phyloP scores from a whole-genome alignment of 2,113 vertebrate genomes.

The Regulus satrapa region DNA sequence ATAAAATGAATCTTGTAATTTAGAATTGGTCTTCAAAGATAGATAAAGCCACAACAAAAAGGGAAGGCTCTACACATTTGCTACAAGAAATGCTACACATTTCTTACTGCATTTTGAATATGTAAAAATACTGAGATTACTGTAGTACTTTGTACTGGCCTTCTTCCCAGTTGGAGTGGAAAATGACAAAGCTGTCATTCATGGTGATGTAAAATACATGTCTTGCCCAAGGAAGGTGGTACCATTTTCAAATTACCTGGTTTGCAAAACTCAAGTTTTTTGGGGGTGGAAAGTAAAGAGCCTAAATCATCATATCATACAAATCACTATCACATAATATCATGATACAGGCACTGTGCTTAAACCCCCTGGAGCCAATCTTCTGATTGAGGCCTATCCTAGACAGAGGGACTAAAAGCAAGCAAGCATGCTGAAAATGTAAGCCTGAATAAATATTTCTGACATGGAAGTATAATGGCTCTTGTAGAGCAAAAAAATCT shows the following conservation, averaged over 20 bases:
- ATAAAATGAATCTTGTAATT: neutral
- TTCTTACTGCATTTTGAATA: neutral
- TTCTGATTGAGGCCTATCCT: neutral
- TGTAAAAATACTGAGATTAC: neutral
- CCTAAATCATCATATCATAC: neutral
- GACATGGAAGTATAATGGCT: neutral
- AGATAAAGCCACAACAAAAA: neutral
- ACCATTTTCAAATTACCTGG: neutral
- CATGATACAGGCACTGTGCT: neutral
- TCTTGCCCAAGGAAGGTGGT: neutral
- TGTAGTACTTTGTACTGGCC: neutral
- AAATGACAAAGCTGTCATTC: neutral
- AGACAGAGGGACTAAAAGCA: neutral
- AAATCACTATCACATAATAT: neutral
- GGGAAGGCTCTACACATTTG: neutral
- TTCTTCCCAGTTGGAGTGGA: neutral
- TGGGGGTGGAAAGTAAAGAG: neutral
- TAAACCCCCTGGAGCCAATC: neutral
- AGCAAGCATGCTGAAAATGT: neutral
- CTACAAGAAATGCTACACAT: neutral
- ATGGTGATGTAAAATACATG: neutral
- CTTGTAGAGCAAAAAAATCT: neutral
- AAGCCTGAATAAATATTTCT: neutral
- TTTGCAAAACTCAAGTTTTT: neutral
- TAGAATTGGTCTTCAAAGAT: neutral